These are phyloP conservation scores for Pherbina coryleti DNA, from an alignment of 2,888 invertebrate species.

Conservation along the genomic window DNA sequence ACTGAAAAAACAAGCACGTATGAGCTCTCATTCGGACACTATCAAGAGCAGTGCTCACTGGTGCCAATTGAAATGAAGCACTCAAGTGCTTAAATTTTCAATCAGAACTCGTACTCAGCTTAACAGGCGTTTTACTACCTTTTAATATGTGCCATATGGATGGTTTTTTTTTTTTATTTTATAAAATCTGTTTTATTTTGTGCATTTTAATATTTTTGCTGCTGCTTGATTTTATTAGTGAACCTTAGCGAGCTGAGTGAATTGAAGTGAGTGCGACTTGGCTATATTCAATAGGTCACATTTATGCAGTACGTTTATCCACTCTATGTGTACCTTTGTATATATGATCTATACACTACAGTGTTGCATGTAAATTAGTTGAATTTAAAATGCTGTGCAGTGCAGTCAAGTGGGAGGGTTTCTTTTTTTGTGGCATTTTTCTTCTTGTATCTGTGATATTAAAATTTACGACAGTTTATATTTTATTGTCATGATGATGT, in stretches of 20 bases:
- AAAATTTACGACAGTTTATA: background rate
- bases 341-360: background rate
- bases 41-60: background rate
- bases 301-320: background rate
- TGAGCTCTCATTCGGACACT: background rate
- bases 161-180: no score
- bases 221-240: background rate
- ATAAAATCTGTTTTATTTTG: no score
- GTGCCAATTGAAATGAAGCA: slow-evolving; percentile 15
- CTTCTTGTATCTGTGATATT: background rate
- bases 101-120: background rate
- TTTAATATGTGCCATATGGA: background rate
- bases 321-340: background rate
- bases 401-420: background rate
- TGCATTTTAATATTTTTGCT: no score
- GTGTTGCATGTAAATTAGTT: slow-evolving; percentile 13
- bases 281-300: background rate
- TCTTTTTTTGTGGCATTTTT: background rate
- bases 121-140: background rate
- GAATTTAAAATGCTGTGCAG: slow-evolving; percentile 15
- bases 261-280: background rate
- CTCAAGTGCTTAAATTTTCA: slow-evolving; percentile 8
- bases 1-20: background rate
- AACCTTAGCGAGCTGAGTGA: background rate
- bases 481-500: background rate